A percentile compares a stretch with the other conserved stretches of the same genome.
Evolutionary conservation across 2,888 invertebrate genomes (phyloP).

Genomic region (Phortica magna): DNA sequence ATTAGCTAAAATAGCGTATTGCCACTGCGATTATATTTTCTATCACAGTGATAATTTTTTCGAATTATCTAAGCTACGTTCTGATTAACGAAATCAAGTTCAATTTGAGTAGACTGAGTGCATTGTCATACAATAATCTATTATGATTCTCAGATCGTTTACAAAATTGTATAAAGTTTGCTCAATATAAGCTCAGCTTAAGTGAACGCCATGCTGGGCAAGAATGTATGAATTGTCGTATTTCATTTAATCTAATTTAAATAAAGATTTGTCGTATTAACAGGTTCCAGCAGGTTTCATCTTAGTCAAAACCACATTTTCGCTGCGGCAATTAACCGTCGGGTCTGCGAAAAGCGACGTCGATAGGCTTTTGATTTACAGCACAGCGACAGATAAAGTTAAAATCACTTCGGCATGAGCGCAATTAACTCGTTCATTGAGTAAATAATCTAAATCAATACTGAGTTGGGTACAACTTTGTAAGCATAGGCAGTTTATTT

Average conservation of each 20-base stretch:
- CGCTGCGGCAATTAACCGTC: not conserved
- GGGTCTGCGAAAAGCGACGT: not conserved
- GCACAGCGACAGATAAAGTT: not conserved
- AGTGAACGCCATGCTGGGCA: not conserved
- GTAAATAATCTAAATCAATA: slow-evolving; percentile 9
- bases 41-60: no score
- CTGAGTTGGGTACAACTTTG: not conserved
- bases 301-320: slow-evolving; percentile 1
- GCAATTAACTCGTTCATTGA: slow-evolving; percentile 16
- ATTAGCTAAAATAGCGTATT: no score
- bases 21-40: no score
- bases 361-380: not conserved
- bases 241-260: not conserved
- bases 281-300: slow-evolving; percentile 1
- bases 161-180: not conserved
- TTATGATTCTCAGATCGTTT: no score
- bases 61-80: no score
- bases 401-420: not conserved
- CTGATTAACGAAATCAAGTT: no score
- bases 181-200: not conserved
- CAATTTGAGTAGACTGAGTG: no score
- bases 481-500: not conserved
- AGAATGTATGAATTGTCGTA: not conserved
- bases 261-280: not conserved
- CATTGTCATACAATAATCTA: no score